Evolutionary conservation across 1,140 invertebrate genomes (phyloP), one percentile per base, ranked within the genome.

Genomic region (Leptinotarsa undecemlineata): DNA sequence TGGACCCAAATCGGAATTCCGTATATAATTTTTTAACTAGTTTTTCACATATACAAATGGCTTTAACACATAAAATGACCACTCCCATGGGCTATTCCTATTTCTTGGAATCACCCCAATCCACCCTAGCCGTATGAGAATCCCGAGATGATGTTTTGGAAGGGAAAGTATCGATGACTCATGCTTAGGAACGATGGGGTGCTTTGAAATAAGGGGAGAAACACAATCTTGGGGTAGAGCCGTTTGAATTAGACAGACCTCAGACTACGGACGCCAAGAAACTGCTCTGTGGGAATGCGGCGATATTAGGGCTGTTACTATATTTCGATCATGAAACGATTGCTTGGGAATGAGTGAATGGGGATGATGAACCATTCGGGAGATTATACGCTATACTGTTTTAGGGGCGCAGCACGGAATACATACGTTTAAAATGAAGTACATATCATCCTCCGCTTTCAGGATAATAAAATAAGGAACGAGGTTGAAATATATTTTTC

Each of bases 151-250:
- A 57, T 17, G 15, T 57, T 19, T 15, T 57, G 51, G 51, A 19
- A 17, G 51, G 51, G n/a, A 57, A 57, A 57, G 51, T 57, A 57
- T 57, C 51, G 51, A 57, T 57, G 51, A 57, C 51, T 57, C 51
- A 57, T 57, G n/a, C 3, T 19, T 15, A n/a, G n/a, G n/a, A 8
- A 57, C n/a, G 51, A 57, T 57, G 51, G 51, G 51, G 51, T 57
- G 51, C 0, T 17, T 5, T 57, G 51, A 17, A 57, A 57, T 57
- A 57, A 57, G 51, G n/a, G 51, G 51, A 19, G 51, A 42, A 57
- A 57, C n/a, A 57, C 17, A 57, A 19, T 57, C 51, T 57, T 57
- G 51, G 51, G 51, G 51, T 15, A 57, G n/a, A 57, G 17, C 6
- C n/a, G 51, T 57, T 57, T 15, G 51, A 19, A 57, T 57, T 57